A percentile compares a stretch with the other conserved stretches of the same genome.
phyloP scores from a whole-genome alignment of 2,113 vertebrate species.

The Myotis lucifugus region DNA sequence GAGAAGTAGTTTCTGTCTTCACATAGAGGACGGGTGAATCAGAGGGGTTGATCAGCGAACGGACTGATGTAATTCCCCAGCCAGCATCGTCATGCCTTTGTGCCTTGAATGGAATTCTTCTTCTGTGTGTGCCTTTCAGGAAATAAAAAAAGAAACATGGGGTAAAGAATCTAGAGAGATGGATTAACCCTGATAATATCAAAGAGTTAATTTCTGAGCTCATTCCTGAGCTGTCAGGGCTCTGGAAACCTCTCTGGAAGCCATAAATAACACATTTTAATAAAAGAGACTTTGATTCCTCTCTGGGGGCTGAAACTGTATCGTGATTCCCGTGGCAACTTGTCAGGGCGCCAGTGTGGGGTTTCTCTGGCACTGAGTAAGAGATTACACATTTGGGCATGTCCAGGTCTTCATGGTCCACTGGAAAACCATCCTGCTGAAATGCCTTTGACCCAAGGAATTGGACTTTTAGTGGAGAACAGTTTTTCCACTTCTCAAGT shows the following conservation, averaged over 20 bases:
- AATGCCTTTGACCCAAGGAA: slow-evolving; percentile 79
- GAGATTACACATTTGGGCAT: slow-evolving; percentile 74
- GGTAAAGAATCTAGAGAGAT: slow-evolving; percentile 34
- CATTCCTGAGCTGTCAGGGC: slow-evolving; percentile 75
- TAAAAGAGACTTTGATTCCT: slow-evolving; percentile 82
- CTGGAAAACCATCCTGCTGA: slow-evolving; percentile 78
- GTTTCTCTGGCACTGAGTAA: slow-evolving; percentile 76
- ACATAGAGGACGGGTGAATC: slow-evolving; percentile 52
- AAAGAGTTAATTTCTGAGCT: slow-evolving; percentile 82
- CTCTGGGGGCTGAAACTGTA: slow-evolving; percentile 78
- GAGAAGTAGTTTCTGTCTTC: neutral
- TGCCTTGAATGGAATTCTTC: slow-evolving; percentile 69
- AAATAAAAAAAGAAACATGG: neutral
- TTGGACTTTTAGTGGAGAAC: slow-evolving; percentile 78
- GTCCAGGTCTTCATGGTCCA: slow-evolving; percentile 83
- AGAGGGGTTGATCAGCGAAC: slow-evolving; percentile 63
- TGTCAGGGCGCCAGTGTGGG: slow-evolving; percentile 79
- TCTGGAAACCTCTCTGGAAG: slow-evolving; percentile 82
- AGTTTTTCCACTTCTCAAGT: slow-evolving; percentile 23
- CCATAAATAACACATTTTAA: slow-evolving; percentile 85
- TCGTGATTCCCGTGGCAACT: slow-evolving; percentile 79
- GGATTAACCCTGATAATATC: slow-evolving; percentile 70
- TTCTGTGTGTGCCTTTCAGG: slow-evolving; percentile 21
- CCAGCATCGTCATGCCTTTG: slow-evolving; percentile 13
- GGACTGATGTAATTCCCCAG: neutral